Evolutionary conservation across 2,113 vertebrate species (phyloP).

Genomic region (Aix galericulata): DNA sequence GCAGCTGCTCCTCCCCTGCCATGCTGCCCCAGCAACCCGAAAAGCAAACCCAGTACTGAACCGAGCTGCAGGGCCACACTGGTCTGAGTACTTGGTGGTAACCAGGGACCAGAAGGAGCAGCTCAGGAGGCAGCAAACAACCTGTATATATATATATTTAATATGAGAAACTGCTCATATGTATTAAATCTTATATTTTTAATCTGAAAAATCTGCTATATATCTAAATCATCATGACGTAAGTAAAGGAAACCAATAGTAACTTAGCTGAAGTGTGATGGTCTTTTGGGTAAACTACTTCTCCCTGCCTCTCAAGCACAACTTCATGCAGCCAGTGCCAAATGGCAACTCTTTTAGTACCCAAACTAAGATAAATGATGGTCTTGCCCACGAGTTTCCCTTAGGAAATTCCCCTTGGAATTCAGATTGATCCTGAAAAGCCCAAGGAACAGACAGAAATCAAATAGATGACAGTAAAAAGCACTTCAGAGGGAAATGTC

Average conservation of each 20-base stretch:
- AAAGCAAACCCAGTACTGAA: background rate
- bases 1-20: background rate
- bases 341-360: background rate
- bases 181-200: background rate
- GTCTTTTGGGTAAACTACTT: background rate
- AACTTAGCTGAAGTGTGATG: background rate
- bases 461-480: background rate
- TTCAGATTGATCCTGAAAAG: conserved; percentile 25
- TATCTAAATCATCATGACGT: background rate
- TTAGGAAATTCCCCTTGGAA: background rate
- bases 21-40: background rate
- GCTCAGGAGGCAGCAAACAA: background rate
- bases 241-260: background rate
- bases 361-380: conserved; percentile 18
- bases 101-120: background rate
- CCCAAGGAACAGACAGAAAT: background rate
- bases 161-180: background rate
- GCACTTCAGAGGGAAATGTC: background rate
- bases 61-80: background rate
- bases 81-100: background rate
- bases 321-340: background rate
- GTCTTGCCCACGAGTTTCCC: background rate
- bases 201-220: background rate
- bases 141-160: background rate
- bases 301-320: background rate